A percentile compares a stretch with the other conserved stretches of the same genome.
Evolutionary conservation across 2,888 invertebrate species (phyloP).

Genomic region (Acleris cristana): DNA sequence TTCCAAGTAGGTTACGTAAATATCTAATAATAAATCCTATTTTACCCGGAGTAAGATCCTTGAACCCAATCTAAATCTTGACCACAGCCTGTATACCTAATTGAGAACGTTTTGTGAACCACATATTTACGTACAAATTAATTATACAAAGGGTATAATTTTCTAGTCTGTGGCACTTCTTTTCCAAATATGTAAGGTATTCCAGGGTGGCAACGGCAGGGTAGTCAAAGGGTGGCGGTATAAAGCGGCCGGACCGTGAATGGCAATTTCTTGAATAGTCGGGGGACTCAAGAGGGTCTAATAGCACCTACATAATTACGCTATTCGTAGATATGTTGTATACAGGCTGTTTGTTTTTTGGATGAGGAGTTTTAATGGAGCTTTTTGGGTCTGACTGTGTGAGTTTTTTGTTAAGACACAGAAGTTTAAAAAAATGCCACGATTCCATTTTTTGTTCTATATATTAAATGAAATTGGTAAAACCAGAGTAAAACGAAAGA

Average conservation of each 20-base stretch:
- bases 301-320: conserved; percentile 37
- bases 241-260: conserved; percentile 56
- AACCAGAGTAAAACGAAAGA: too few relatives aligned
- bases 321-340: conserved; percentile 31
- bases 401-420: neutral
- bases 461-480: too few relatives aligned
- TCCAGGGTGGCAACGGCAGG: conserved; percentile 49
- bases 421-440: too few relatives aligned
- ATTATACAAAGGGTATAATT: neutral
- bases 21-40: too few relatives aligned
- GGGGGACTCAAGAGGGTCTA: conserved; percentile 43
- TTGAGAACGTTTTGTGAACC: too few relatives aligned
- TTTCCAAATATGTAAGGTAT: conserved; percentile 48
- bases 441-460: too few relatives aligned
- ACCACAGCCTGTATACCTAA: too few relatives aligned
- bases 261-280: conserved; percentile 71
- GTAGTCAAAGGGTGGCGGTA: conserved; percentile 50
- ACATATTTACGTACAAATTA: too few relatives aligned
- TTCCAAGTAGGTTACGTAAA: too few relatives aligned
- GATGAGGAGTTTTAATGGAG: neutral
- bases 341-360: conserved; percentile 16
- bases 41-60: too few relatives aligned
- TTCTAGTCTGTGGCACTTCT: conserved; percentile 39
- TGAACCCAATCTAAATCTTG: too few relatives aligned
- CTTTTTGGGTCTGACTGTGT: neutral